Evolutionary conservation across 1,140 invertebrate species (phyloP).

Genomic region (Dysdera silvatica): DNA sequence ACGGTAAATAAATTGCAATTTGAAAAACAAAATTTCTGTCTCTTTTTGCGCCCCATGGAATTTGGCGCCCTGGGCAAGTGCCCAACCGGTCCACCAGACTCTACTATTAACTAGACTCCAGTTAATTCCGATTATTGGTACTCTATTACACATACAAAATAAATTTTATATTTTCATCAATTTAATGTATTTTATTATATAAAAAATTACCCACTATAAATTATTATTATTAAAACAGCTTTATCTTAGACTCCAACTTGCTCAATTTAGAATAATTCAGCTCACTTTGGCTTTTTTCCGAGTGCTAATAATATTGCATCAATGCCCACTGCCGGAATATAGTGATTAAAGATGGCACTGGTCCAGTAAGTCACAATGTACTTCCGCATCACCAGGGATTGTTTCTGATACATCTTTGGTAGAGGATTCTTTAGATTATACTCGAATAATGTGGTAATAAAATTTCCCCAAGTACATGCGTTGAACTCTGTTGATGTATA

Average conservation of each 20-base stretch:
- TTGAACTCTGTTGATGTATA: constrained; percentile 1
- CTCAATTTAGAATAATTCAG: too few species aligned
- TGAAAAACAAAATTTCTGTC: too few species aligned
- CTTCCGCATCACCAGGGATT: constrained; percentile 17
- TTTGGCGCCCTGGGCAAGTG: too few species aligned
- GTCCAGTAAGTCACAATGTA: constrained; percentile 21
- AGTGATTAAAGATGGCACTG: constrained; percentile 28
- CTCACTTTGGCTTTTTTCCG: constrained; percentile 33
- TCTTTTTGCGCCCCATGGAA: too few species aligned
- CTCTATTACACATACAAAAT: too few species aligned
- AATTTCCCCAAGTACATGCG: constrained; percentile 65
- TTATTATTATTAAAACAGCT: too few species aligned
- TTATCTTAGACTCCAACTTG: too few species aligned
- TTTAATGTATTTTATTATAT: too few species aligned
- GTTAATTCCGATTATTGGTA: neutral
- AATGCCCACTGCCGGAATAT: constrained; percentile 27
- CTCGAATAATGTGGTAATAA: constrained; percentile 13
- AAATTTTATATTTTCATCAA: too few species aligned
- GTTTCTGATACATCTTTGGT: constrained; percentile 31
- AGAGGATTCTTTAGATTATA: constrained; percentile 28
- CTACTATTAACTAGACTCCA: neutral
- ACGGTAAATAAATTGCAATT: too few species aligned
- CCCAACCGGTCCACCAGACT: too few species aligned
- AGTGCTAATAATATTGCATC: constrained; percentile 27
- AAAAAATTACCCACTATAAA: too few species aligned